A percentile compares a stretch with the other conserved stretches of the same genome.
Evolutionary conservation across 2,888 invertebrate species (phyloP).

Genomic region (Eilema griseolum): DNA sequence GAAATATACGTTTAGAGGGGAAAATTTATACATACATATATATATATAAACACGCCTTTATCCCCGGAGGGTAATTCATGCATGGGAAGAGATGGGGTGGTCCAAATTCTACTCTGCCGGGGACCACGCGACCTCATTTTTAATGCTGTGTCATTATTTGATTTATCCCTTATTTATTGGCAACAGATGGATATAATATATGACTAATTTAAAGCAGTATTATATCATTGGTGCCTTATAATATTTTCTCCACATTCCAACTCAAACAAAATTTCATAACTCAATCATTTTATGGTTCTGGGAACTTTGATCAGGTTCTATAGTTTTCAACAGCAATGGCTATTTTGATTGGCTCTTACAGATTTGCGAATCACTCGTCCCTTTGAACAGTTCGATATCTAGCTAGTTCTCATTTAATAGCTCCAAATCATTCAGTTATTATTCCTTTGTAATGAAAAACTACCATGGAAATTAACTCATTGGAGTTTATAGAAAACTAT

Average conservation of each 20-base stretch:
- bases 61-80: too few species aligned
- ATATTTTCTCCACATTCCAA: too few species aligned
- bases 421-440: not conserved
- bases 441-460: too few species aligned
- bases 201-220: not conserved
- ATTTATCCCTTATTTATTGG: not conserved
- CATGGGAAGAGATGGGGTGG: too few species aligned
- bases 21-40: not conserved
- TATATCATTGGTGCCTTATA: not conserved
- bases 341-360: not conserved
- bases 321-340: not conserved
- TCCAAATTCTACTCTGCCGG: too few species aligned
- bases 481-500: too few species aligned
- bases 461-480: too few species aligned
- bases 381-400: not conserved
- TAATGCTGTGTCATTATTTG: not conserved
- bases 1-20: not conserved
- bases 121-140: not conserved
- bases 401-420: not conserved
- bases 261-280: too few species aligned
- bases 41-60: too few species aligned
- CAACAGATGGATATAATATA: not conserved
- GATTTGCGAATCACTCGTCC: not conserved
- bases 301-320: not conserved
- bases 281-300: too few species aligned